Evolutionary conservation across 1,140 invertebrate species (phyloP), one percentile per base, ranked within the genome.

Genomic region (Penaeus japonicus): DNA sequence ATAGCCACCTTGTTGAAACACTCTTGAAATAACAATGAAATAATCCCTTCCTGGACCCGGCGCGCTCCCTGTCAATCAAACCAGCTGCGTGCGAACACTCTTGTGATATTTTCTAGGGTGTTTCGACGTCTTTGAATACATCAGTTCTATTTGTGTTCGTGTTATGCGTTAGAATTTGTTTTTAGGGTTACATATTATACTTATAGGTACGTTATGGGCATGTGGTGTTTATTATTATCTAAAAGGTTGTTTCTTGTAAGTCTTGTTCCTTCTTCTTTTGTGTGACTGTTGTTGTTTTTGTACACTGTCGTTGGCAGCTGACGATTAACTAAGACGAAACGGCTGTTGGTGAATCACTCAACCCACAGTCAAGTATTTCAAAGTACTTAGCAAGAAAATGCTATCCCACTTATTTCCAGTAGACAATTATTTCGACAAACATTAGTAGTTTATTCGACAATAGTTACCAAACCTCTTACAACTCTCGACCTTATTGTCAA

Each of bases 1-100:
- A 87, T 87, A 54, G 79, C 79, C 85, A 87, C 85, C 85, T 87
- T 87, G 85, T 87, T 87, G 85, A 87, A 87, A 87, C 85, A 82
- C 85, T 87, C 85, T 87, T 87, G 85, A 87, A 87, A 87, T 82
- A 87, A 87, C 85, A 87, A 87, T 57, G 85, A 87, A 57, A 77
- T 87, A 87, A 87, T 82, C 85, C 85, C 57, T 73, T 75, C 39
- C 78, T 24, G n/a, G 35, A 27, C 35, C 57, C 55, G 73, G 59
- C 30, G 32, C 59, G 27, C 30, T 73, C 59, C 79, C 85, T 87
- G 85, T 87, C 85, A 87, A 87, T 87, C 85, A 87, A 24, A 55
- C 57, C 24, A 4, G 20, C 39, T 18, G 79, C 54, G 85, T 87
- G 27, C 77, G 20, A 57, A 82, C 24, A 22, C 4, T 1, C 1